phyloP scores from a whole-genome alignment of 2,888 invertebrate genomes.

The Xestia ashworthii region DNA sequence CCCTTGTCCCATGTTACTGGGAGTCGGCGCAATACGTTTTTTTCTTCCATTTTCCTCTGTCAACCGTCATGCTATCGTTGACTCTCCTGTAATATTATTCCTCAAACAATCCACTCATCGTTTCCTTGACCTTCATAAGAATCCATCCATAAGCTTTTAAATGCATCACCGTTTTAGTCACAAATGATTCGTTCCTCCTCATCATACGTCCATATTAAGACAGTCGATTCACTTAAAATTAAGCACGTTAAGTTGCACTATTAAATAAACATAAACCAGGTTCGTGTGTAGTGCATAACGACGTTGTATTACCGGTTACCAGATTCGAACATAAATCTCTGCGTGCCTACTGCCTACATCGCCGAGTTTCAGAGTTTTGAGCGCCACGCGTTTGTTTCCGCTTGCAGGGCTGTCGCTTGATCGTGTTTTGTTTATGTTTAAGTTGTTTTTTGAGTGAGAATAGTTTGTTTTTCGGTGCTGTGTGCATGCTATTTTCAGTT shows the following conservation, averaged over 20 bases:
- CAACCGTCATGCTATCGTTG: too few relatives aligned
- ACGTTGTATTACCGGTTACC: constrained; percentile 62
- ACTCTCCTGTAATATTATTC: too few relatives aligned
- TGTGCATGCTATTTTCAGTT: background rate
- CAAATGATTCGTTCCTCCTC: too few relatives aligned
- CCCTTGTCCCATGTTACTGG: too few relatives aligned
- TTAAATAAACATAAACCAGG: constrained; percentile 46
- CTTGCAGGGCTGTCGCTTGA: constrained; percentile 42
- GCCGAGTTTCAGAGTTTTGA: constrained; percentile 67
- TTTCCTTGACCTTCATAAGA: too few relatives aligned
- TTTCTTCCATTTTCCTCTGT: too few relatives aligned
- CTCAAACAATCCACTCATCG: too few relatives aligned
- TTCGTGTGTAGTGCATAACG: constrained; percentile 49
- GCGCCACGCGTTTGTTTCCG: constrained; percentile 52
- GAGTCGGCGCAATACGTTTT: too few relatives aligned
- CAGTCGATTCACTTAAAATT: background rate
- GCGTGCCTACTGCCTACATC: constrained; percentile 58
- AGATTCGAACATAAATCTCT: constrained; percentile 70
- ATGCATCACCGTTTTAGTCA: too few relatives aligned
- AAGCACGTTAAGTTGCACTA: background rate
- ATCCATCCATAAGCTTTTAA: too few relatives aligned
- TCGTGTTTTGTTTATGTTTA: constrained; percentile 1
- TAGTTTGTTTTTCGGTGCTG: background rate
- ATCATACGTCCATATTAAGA: too few relatives aligned
- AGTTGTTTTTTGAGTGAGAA: background rate